Evolutionary conservation across 2,797 vertebrate genomes (phyloP).

Genomic region (Rhodeus uyekii): DNA sequence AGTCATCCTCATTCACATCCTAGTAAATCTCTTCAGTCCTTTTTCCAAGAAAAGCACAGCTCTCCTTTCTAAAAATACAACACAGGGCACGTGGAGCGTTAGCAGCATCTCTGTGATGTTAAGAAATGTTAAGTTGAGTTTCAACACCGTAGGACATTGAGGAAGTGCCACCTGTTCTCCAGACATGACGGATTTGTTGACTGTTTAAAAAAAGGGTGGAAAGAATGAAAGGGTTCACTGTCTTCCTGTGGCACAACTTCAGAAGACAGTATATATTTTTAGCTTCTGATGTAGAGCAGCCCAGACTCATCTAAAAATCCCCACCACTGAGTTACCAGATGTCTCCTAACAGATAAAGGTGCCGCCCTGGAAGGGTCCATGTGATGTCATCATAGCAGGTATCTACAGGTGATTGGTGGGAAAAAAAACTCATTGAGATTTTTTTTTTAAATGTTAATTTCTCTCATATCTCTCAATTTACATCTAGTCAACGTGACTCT

Average conservation of each 20-base stretch:
- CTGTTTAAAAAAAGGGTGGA: slow-evolving; percentile 77
- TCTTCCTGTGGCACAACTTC: slow-evolving; percentile 78
- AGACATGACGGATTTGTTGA: slow-evolving; percentile 79
- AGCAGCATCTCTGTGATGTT: slow-evolving; percentile 76
- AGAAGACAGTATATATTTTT: slow-evolving; percentile 79
- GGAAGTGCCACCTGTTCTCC: slow-evolving; percentile 81
- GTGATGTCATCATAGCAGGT: slow-evolving; percentile 52
- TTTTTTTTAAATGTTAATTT: no score
- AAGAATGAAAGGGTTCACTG: slow-evolving; percentile 83
- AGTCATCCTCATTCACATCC: slow-evolving; percentile 12
- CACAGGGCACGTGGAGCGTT: slow-evolving; percentile 71
- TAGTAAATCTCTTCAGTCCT: slow-evolving; percentile 21
- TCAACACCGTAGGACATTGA: slow-evolving; percentile 70
- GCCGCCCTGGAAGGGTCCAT: slow-evolving; percentile 46
- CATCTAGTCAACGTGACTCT: neutral
- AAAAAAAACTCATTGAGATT: slow-evolving; percentile 31
- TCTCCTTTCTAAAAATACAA: slow-evolving; percentile 71
- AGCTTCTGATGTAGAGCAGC: slow-evolving; percentile 74
- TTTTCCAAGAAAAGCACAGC: slow-evolving; percentile 53
- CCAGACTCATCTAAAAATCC: slow-evolving; percentile 66
- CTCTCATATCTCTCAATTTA: neutral
- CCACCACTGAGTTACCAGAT: slow-evolving; percentile 65
- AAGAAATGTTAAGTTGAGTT: slow-evolving; percentile 75
- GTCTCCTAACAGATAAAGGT: slow-evolving; percentile 60
- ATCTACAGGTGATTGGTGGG: slow-evolving; percentile 51